Conservation (phyloP, 2,797 vertebrate genomes). For the Merluccius polli region DNA sequence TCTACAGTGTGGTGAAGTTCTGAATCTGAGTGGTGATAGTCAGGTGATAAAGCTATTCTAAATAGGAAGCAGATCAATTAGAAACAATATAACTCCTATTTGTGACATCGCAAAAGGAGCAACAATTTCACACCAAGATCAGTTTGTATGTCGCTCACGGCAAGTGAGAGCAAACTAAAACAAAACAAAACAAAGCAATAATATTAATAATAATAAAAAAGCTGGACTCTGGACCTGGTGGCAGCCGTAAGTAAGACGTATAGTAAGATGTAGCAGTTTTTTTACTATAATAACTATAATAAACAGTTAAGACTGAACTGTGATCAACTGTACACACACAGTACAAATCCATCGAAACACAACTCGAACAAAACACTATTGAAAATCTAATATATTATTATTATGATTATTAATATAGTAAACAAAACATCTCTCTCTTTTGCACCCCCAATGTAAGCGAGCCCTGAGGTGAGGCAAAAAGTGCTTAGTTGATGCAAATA, state of each 20-base stretch:
- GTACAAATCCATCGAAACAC: constrained; percentile 43
- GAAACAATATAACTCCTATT: not conserved
- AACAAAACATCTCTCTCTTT: constrained; percentile 51
- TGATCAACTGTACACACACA: constrained; percentile 57
- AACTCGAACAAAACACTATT: constrained; percentile 43
- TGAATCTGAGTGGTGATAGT: not conserved
- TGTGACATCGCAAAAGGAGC: constrained; percentile 4
- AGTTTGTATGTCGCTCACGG: not conserved
- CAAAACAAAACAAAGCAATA: constrained; percentile 1
- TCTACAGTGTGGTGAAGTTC: not conserved
- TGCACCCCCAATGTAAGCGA: constrained; percentile 14
- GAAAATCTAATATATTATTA: constrained; percentile 43
- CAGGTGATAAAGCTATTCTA: constrained; percentile 1
- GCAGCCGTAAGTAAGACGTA: constrained; percentile 32
- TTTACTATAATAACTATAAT: constrained; percentile 39
- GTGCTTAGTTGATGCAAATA: constrained; percentile 52
- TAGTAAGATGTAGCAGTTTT: constrained; percentile 36
- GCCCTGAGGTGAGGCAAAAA: constrained; percentile 52
- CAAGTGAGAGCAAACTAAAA: not conserved
- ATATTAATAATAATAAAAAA: not conserved
- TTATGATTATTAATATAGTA: constrained; percentile 29
- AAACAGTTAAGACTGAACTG: constrained; percentile 50
- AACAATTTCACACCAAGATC: not conserved
- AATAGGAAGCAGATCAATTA: constrained; percentile 1
- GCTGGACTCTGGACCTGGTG: constrained; percentile 32